A percentile compares a stretch with the other conserved stretches of the same genome.
phyloP scores from a whole-genome alignment of 2,797 vertebrate genomes.

The Sebastes hopkinsi region DNA sequence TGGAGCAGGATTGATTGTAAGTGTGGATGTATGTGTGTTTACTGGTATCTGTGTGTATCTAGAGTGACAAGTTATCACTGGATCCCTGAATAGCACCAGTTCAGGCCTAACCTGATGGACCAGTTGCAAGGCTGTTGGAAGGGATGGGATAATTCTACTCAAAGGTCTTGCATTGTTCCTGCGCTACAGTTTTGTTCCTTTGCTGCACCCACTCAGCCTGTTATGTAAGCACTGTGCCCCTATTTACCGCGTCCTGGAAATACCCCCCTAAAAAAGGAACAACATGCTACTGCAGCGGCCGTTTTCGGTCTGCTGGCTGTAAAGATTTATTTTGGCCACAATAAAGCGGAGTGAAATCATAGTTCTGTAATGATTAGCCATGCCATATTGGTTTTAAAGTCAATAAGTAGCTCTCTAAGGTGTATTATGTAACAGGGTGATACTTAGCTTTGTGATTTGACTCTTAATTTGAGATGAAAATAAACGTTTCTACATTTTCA shows the following conservation, averaged over 20 bases:
- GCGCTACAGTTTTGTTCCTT: slow-evolving; percentile 51
- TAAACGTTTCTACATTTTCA: not conserved
- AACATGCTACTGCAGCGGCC: slow-evolving; percentile 7
- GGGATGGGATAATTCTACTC: slow-evolving; percentile 60
- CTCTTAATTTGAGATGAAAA: not conserved
- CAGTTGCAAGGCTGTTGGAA: slow-evolving; percentile 70
- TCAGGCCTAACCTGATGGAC: slow-evolving; percentile 84
- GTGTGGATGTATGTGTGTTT: slow-evolving; percentile 49
- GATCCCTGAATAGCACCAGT: slow-evolving; percentile 70
- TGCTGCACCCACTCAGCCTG: slow-evolving; percentile 64
- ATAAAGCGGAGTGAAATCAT: slow-evolving; percentile 41
- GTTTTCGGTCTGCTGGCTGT: slow-evolving; percentile 37
- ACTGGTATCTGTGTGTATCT: slow-evolving; percentile 57
- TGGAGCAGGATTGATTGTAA: slow-evolving; percentile 67
- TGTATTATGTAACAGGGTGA: slow-evolving; percentile 41
- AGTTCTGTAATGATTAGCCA: slow-evolving; percentile 58
- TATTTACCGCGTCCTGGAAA: slow-evolving; percentile 46
- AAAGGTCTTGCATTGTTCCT: slow-evolving; percentile 76
- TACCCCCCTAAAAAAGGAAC: slow-evolving; percentile 25
- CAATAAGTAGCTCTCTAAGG: slow-evolving; percentile 55
- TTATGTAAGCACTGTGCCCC: slow-evolving; percentile 52
- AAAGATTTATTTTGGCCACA: slow-evolving; percentile 35
- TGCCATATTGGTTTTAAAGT: slow-evolving; percentile 49
- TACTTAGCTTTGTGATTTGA: not conserved
- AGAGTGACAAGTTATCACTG: slow-evolving; percentile 65